Conservation (phyloP, 2,888 invertebrate species). For the Diadromus collaris region DNA sequence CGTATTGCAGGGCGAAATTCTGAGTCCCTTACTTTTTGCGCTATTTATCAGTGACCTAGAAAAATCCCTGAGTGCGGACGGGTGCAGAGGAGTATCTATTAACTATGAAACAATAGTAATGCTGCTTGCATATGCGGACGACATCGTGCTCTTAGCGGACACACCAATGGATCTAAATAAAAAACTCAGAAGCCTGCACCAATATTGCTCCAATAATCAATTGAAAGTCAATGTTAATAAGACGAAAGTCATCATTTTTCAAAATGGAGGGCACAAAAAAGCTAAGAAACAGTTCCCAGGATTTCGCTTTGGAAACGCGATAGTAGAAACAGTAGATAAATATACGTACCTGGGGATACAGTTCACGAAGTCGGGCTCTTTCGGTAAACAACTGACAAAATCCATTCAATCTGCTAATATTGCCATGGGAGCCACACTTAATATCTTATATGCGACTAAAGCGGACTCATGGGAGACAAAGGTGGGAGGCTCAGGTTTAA, state of each 20-base stretch:
- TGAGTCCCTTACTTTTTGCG: slow-evolving; percentile 42
- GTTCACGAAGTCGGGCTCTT: background rate
- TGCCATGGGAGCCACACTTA: background rate
- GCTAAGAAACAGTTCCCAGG: background rate
- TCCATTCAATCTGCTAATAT: background rate
- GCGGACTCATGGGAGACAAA: slow-evolving; percentile 5
- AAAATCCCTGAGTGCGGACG: slow-evolving; percentile 26
- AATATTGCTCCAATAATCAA: slow-evolving; percentile 7
- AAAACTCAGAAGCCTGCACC: background rate
- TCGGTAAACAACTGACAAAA: background rate
- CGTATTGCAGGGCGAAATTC: slow-evolving; percentile 56
- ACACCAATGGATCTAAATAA: background rate
- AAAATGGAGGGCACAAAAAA: slow-evolving; percentile 9
- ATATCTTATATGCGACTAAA: slow-evolving; percentile 2
- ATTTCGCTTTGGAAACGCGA: background rate
- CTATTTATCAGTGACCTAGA: slow-evolving; percentile 58
- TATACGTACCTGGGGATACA: background rate
- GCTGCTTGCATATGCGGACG: slow-evolving; percentile 46
- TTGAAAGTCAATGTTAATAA: background rate
- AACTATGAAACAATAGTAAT: slow-evolving; percentile 20
- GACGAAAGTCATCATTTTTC: slow-evolving; percentile 17
- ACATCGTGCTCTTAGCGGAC: slow-evolving; percentile 45
- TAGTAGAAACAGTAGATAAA: background rate
- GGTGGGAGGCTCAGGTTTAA: background rate
- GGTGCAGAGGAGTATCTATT: slow-evolving; percentile 42